Evolutionary conservation across 2,113 vertebrate genomes (phyloP).

Genomic region (Himantopus leucocephalus): DNA sequence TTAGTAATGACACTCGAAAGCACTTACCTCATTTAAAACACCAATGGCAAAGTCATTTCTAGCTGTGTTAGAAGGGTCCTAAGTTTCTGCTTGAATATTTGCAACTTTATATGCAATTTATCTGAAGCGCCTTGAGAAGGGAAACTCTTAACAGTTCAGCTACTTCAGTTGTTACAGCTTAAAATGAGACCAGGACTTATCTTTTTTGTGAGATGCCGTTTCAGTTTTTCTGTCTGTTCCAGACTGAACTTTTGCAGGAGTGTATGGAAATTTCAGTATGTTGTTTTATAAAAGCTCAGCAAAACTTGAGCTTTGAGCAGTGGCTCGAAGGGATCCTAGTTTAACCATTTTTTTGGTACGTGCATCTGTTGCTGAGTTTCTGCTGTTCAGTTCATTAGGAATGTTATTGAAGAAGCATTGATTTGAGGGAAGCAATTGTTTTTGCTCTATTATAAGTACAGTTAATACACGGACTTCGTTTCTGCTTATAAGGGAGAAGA

Average conservation of each 20-base stretch:
- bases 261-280: background rate
- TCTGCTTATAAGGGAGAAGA: slow-evolving; percentile 69
- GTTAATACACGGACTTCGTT: slow-evolving; percentile 63
- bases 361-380: background rate
- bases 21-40: background rate
- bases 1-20: background rate
- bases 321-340: background rate
- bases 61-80: background rate
- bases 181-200: background rate
- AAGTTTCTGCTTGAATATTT: background rate
- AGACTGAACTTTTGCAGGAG: background rate
- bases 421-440: slow-evolving; percentile 62
- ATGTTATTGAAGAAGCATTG: slow-evolving; percentile 51
- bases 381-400: slow-evolving; percentile 57
- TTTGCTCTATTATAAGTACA: slow-evolving; percentile 65
- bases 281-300: slow-evolving; percentile 5
- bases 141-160: background rate
- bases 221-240: background rate
- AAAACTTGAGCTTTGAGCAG: slow-evolving; percentile 1
- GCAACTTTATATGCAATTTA: background rate
- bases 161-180: background rate
- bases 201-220: background rate
- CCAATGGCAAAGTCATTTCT: background rate
- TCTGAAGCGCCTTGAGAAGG: background rate
- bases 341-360: background rate